Evolutionary conservation across 2,797 vertebrate genomes (phyloP), one percentile per base, ranked within the genome.

Genomic region (Ptychobarbus kaznakovi): DNA sequence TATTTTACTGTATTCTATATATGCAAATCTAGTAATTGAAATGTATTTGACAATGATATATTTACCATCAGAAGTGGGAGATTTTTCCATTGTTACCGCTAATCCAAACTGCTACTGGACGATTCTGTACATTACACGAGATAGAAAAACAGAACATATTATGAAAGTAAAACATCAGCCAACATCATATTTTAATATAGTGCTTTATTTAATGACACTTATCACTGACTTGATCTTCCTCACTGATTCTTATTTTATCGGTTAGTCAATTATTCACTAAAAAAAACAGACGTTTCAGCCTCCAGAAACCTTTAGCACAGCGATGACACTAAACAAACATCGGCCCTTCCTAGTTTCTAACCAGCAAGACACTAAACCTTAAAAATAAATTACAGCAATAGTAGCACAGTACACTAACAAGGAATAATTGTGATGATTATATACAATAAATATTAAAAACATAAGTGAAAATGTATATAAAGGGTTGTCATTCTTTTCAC

Each of bases 61-160:
- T 80, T 69, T 68, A 69, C 79, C 46, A 53, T 28, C 3, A 22
- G 78, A 22, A 16, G 28, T 46, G 42, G 70, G 42, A 73, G 70
- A 49, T 46, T 44, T 73, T 46, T 13, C 42, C 70, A 73, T 73
- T 73, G 70, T 73, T 16, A 25, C 11, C 22, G 13, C n/a, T 44
- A 49, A 46, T 28, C n/a, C 42, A 49, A 49, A 73, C 13, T 28
- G 10, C 42, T 25, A 16, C 40, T 15, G 22, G 4, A 46, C 2
- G n/a, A 25, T 44, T 73, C 70, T 46, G 42, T 16, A 46, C 35
- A 72, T 3, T 25, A 73, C 12, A 25, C 28, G n/a, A 73, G 13
- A 44, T 15, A 73, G 9, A 44, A 72, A 25, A 15, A 44, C 42
- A 46, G 70, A 73, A 49, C 16, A 66, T 35, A 35, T 66, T 18